A percentile compares a stretch with the other conserved stretches of the same genome.
phyloP scores from a whole-genome alignment of 37 sponge, comb jelly and placozoan species.

The Oopsacas minuta region DNA sequence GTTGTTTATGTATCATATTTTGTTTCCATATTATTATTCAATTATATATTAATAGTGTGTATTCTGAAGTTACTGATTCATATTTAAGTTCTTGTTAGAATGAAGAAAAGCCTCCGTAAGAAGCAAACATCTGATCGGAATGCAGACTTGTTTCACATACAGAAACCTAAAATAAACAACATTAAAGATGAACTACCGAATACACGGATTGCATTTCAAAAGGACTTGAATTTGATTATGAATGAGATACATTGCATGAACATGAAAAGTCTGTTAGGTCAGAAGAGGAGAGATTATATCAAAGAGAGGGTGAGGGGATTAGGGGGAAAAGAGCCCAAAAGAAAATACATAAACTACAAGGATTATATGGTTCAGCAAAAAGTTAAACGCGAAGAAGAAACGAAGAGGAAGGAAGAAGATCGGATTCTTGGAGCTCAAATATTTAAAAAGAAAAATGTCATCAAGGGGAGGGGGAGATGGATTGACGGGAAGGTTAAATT shows the following conservation, averaged over 20 bases:
- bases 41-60: no score
- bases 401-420: background rate
- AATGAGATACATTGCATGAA: slow-evolving; percentile 1
- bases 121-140: background rate
- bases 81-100: no score
- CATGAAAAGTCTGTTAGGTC: background rate
- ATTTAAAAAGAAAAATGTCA: background rate
- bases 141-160: background rate
- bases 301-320: background rate
- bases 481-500: background rate
- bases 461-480: slow-evolving; percentile 10
- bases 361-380: background rate
- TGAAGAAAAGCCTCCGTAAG: no score
- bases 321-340: background rate
- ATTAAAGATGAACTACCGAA: background rate
- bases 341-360: background rate
- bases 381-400: background rate
- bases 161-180: background rate
- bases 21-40: background rate
- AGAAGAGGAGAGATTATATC: background rate
- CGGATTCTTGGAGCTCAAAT: background rate
- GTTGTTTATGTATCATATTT: background rate
- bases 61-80: no score
- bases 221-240: background rate
- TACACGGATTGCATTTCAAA: background rate